Percentiles rank a stretch among this genome's conserved stretches.
phyloP scores from a whole-genome alignment of 2,797 vertebrate species.

The Enteromius unitaeniatus region DNA sequence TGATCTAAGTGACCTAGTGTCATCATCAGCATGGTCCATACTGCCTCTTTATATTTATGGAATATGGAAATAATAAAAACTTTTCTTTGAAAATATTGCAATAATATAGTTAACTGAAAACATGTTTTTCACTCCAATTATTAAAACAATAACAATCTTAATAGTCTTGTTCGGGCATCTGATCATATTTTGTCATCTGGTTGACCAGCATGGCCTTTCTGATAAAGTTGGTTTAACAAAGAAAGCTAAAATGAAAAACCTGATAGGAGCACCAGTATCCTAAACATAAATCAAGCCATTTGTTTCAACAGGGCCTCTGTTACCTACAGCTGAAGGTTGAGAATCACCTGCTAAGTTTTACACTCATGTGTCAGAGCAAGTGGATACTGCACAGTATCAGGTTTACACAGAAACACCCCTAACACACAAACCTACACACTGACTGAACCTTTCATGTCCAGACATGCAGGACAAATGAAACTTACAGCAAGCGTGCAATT shows the following conservation, averaged over 20 bases:
- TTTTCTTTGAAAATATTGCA: background rate
- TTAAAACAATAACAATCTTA: too few species aligned
- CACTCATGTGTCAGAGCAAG: slow-evolving; percentile 6
- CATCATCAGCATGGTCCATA: background rate
- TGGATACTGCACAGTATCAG: background rate
- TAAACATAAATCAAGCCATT: background rate
- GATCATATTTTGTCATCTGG: background rate
- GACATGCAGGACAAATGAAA: background rate
- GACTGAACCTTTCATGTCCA: background rate
- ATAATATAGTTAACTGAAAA: background rate
- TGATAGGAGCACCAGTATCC: background rate
- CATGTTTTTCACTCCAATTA: background rate
- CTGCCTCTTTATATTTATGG: background rate
- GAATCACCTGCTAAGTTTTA: slow-evolving; percentile 26
- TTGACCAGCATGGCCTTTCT: background rate
- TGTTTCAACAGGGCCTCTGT: background rate
- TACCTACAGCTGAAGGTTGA: background rate
- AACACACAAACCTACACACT: background rate
- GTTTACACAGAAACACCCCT: background rate
- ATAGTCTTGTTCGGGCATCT: background rate
- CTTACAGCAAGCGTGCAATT: background rate
- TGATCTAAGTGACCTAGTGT: background rate
- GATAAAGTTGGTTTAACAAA: background rate
- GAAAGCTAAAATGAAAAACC: background rate
- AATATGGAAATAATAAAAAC: background rate